phyloP scores from a whole-genome alignment of 1,140 invertebrate species.

The Anastrepha ludens region DNA sequence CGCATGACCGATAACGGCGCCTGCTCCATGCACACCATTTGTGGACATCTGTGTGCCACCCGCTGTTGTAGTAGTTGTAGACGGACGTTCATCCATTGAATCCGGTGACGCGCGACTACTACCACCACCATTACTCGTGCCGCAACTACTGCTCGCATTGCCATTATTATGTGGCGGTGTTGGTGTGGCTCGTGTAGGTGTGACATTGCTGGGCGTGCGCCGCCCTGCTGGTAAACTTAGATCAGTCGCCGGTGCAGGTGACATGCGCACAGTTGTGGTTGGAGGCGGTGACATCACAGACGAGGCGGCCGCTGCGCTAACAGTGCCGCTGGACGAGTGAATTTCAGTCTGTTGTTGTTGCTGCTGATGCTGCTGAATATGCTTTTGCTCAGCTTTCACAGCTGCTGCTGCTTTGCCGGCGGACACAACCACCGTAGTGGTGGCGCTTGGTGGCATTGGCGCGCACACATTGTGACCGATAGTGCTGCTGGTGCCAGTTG shows the following conservation, averaged over 20 bases:
- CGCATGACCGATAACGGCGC: background rate
- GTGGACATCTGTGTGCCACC: constrained; percentile 58
- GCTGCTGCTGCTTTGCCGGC: constrained; percentile 49
- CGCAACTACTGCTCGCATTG: constrained; percentile 60
- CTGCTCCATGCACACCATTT: constrained; percentile 63
- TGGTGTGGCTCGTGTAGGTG: constrained; percentile 61
- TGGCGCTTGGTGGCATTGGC: constrained; percentile 62
- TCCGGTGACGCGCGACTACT: constrained; percentile 72
- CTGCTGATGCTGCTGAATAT: constrained; percentile 60
- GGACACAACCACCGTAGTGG: constrained; percentile 53
- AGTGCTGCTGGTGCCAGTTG: constrained; percentile 22
- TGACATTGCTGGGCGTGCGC: constrained; percentile 47
- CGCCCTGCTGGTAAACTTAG: constrained; percentile 27
- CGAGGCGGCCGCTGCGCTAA: constrained; percentile 66
- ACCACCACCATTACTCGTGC: constrained; percentile 64
- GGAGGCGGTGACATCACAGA: constrained; percentile 72
- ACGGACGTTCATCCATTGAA: constrained; percentile 68
- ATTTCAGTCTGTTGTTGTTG: constrained; percentile 71
- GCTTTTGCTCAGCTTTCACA: constrained; percentile 49
- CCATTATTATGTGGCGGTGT: constrained; percentile 70
- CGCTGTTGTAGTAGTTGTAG: constrained; percentile 64
- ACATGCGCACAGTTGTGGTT: constrained; percentile 65
- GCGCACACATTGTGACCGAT: constrained; percentile 57
- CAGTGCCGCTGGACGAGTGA: constrained; percentile 67
- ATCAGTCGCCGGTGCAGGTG: constrained; percentile 55